Percentiles rank a stretch among this genome's conserved stretches.
These are phyloP conservation scores for Threskiornis aethiopicus DNA, from an alignment of 2,797 vertebrate species.

Conservation along the genomic window DNA sequence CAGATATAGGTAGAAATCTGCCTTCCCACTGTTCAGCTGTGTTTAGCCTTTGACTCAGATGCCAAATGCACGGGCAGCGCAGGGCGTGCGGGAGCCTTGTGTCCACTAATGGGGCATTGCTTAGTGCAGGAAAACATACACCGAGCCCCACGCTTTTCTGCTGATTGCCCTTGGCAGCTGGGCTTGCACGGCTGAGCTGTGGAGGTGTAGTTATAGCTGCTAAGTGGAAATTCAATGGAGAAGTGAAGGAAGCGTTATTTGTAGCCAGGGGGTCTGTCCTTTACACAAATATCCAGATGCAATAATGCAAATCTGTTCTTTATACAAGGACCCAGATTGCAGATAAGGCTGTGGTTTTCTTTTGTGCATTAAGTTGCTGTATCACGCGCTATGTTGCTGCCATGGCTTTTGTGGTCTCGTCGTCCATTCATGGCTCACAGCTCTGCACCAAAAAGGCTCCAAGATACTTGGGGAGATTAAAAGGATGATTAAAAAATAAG, in stretches of 20 bases:
- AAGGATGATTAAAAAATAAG: not conserved
- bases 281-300: not conserved
- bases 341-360: not conserved
- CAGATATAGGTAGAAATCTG: not conserved
- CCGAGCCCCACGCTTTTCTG: not conserved
- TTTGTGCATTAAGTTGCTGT: not conserved
- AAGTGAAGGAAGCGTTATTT: accelerated
- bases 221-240: not conserved
- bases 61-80: not conserved
- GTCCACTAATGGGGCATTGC: not conserved
- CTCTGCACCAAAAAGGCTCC: not conserved
- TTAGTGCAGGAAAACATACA: not conserved
- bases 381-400: not conserved
- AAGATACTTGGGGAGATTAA: not conserved
- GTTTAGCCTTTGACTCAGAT: not conserved
- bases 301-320: not conserved
- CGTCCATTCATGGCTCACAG: not conserved
- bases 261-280: not conserved
- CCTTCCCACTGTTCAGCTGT: not conserved
- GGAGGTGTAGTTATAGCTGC: not conserved
- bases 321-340: not conserved
- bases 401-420: not conserved
- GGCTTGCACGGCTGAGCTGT: not conserved
- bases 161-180: not conserved
- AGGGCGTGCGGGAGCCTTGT: not conserved